phyloP scores from a whole-genome alignment of 2,888 invertebrate species.

The Malthinus seriepunctatus region DNA sequence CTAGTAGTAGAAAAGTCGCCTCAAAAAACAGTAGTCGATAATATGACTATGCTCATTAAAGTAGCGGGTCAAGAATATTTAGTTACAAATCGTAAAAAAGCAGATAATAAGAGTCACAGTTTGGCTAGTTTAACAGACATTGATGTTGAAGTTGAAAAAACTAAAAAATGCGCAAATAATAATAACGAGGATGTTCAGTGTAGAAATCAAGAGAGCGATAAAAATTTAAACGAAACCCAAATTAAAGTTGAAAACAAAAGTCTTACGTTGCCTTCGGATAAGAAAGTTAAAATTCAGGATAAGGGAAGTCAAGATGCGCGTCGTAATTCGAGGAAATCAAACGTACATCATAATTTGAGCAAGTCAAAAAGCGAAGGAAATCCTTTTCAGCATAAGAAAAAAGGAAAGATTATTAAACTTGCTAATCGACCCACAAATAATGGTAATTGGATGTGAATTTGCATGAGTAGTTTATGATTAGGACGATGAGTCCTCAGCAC shows the following conservation, averaged over 20 bases:
- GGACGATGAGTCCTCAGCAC: not conserved
- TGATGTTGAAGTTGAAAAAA: conserved; percentile 45
- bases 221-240: conserved; percentile 32
- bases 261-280: not conserved
- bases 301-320: conserved; percentile 9
- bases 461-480: conserved; percentile 13
- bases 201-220: conserved; percentile 26
- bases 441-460: conserved; percentile 41
- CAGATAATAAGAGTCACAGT: conserved; percentile 50
- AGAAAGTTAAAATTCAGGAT: not conserved
- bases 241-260: not conserved
- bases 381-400: conserved; percentile 50
- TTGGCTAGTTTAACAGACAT: conserved; percentile 53
- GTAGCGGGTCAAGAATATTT: conserved; percentile 54
- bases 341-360: conserved; percentile 42
- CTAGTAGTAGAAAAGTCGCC: conserved; percentile 43
- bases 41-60: conserved; percentile 53
- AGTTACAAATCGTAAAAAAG: conserved; percentile 51
- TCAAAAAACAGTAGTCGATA: conserved; percentile 45
- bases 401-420: conserved; percentile 50
- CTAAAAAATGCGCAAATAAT: conserved; percentile 20
- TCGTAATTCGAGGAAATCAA: conserved; percentile 1
- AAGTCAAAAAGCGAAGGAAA: conserved; percentile 54
- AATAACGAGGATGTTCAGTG: conserved; percentile 19
- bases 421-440: conserved; percentile 43